Evolutionary conservation across 2,113 vertebrate species (phyloP).

Genomic region (Charina bottae): DNA sequence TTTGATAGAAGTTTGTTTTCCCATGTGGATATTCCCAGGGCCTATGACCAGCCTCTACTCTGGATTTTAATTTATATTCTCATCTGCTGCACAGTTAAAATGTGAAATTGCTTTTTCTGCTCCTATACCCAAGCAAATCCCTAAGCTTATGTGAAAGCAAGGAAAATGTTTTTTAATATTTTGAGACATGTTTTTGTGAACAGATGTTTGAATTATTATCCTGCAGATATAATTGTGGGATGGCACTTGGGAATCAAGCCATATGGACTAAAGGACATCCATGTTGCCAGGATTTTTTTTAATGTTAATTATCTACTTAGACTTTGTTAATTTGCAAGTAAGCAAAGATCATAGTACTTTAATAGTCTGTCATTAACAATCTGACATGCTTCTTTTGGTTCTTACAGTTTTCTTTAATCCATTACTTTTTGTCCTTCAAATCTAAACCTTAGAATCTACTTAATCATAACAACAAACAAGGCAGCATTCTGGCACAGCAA

Average conservation of each 20-base stretch:
- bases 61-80: slow-evolving; percentile 15
- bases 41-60: neutral
- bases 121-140: slow-evolving; percentile 22
- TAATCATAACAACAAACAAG: neutral
- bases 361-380: slow-evolving; percentile 12
- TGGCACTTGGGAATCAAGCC: neutral
- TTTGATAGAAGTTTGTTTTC: neutral
- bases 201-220: neutral
- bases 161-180: slow-evolving; percentile 20
- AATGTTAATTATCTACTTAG: slow-evolving; percentile 11
- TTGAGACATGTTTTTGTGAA: neutral
- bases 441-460: neutral
- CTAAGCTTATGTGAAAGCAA: slow-evolving; percentile 7
- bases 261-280: slow-evolving; percentile 19
- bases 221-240: neutral
- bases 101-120: slow-evolving; percentile 22
- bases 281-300: neutral
- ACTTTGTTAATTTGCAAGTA: slow-evolving; percentile 20
- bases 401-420: neutral
- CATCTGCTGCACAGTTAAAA: slow-evolving; percentile 17
- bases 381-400: neutral
- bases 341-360: slow-evolving; percentile 17
- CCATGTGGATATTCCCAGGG: neutral
- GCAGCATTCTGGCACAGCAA: neutral
- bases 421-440: neutral